Conservation (phyloP, 2,797 vertebrate species). For the Sebastes steindachneri region DNA sequence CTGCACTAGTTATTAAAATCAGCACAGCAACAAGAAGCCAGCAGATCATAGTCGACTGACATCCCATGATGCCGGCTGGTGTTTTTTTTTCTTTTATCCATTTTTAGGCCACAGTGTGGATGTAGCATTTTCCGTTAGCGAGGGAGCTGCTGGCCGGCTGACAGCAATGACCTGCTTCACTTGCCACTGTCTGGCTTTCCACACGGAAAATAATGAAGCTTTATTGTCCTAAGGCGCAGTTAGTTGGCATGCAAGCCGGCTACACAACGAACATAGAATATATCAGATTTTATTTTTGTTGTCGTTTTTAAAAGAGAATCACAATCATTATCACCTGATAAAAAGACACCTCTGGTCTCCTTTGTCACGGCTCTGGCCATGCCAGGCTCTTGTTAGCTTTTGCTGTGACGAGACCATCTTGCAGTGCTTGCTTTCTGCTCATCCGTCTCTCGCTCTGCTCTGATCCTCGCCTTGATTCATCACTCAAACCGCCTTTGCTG, state of each 20-base stretch:
- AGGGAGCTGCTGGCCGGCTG: conserved; percentile 21
- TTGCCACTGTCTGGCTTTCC: conserved; percentile 28
- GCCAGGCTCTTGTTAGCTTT: conserved; percentile 33
- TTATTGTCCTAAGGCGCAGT: conserved; percentile 10
- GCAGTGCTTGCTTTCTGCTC: conserved; percentile 40
- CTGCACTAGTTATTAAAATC: conserved; percentile 7
- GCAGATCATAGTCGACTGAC: background rate
- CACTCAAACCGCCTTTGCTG: conserved; percentile 52
- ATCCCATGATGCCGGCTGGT: background rate
- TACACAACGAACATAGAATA: background rate
- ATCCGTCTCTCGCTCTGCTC: conserved; percentile 37
- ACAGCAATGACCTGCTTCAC: conserved; percentile 34
- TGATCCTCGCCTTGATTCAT: conserved; percentile 68
- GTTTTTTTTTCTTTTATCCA: background rate
- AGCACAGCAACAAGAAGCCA: conserved; percentile 28
- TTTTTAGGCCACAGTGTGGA: conserved; percentile 8
- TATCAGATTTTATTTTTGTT: background rate
- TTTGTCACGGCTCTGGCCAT: background rate
- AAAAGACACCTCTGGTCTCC: conserved; percentile 4
- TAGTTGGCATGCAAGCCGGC: background rate
- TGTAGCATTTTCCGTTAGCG: background rate
- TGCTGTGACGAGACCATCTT: conserved; percentile 37
- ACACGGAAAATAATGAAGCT: conserved; percentile 30
- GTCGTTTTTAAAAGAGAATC: conserved; percentile 9
- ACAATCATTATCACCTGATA: conserved; percentile 22